Conservation (phyloP, 2,797 vertebrate genomes). For the Artibeus jamaicensis region DNA sequence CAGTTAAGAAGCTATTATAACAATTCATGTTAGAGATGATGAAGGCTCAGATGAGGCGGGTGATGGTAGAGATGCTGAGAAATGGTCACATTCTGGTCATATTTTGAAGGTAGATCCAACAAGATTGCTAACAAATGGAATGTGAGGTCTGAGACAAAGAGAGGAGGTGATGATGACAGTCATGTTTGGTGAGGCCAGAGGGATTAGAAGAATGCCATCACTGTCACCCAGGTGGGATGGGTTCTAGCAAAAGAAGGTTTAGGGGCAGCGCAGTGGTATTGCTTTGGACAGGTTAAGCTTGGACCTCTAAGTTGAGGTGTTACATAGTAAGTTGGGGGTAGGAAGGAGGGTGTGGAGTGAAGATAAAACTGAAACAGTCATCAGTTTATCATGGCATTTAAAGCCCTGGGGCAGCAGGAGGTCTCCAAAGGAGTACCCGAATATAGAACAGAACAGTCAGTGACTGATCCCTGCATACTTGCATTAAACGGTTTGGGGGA, state of each 20-base stretch:
- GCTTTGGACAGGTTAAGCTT: background rate
- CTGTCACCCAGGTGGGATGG: background rate
- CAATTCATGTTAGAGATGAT: background rate
- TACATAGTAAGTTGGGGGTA: background rate
- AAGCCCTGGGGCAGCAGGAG: background rate
- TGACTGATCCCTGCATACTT: background rate
- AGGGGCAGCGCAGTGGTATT: background rate
- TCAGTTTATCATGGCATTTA: background rate
- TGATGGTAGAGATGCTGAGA: background rate
- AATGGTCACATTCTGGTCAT: background rate
- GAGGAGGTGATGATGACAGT: background rate
- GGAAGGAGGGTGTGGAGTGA: background rate
- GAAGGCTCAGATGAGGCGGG: background rate
- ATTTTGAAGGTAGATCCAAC: background rate
- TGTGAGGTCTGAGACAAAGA: background rate
- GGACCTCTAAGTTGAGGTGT: background rate
- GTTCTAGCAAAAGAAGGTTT: background rate
- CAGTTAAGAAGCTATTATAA: background rate
- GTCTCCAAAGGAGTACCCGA: background rate
- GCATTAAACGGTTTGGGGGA: background rate
- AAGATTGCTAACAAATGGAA: background rate
- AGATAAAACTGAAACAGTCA: background rate
- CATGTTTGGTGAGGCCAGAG: background rate
- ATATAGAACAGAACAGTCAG: background rate
- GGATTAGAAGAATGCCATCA: background rate